Base-by-base conservation (phyloP, 1,140 invertebrate species). In the Microvelia longipes region DNA sequence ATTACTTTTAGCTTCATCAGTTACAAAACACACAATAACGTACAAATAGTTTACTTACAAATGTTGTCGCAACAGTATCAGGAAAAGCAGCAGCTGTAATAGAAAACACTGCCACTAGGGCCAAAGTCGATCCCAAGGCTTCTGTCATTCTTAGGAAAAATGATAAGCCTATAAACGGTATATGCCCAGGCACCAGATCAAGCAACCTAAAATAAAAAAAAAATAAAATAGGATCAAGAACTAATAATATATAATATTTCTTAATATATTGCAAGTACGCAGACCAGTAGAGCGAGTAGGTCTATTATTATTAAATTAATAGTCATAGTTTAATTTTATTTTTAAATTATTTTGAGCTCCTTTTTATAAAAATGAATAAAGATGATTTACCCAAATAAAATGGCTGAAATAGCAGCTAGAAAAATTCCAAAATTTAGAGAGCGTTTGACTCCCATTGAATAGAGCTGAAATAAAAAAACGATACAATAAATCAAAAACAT, bases 11-110 rank as follows among this genome's bases (percentile, higher is more conserved):
- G n/a, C n/a, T n/a, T n/a, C n/a, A n/a, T n/a, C n/a, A n/a, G n/a
- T n/a, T n/a, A n/a, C n/a, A n/a, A n/a, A n/a, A n/a, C n/a, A n/a
- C n/a, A n/a, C n/a, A n/a, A n/a, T n/a, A n/a, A n/a, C n/a, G n/a
- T n/a, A n/a, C n/a, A n/a, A n/a, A n/a, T 5, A 5, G 24, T 64
- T 50, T 11, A 79, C 78, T 80, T 79, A 86, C 85, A 76, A 89
- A 85, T 65, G 86, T 82, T 1, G 85, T 85, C 0, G 85, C 83
- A 2, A 89, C 82, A 61, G 82, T 79, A 15, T 83, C 77, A 1
- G 86, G 85, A 76, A 89, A 88, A 71, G 84, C 81, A 67, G 81
- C 79, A 14, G 87, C 85, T 25, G 86, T 82, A 28, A 88, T 84
- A 2, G 86, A 84, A 77, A 87, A 88, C 35, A 82, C 80, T 28